Conservation (phyloP, 2,113 vertebrate genomes). For the Callocephalon fimbriatum region DNA sequence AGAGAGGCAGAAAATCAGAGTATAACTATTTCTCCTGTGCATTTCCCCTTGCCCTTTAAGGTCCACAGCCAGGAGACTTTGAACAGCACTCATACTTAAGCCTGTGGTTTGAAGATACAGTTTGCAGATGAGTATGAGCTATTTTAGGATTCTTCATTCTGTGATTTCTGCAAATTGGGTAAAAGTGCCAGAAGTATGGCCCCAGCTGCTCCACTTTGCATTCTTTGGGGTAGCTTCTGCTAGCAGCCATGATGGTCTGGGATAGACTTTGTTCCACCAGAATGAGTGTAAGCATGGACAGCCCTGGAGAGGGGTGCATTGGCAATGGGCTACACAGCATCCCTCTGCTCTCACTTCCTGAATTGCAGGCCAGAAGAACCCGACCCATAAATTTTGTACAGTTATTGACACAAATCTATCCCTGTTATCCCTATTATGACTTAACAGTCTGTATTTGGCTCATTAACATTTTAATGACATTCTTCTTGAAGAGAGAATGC, state of each 20-base stretch:
- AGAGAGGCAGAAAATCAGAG: not conserved
- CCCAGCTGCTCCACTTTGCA: not conserved
- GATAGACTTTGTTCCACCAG: not conserved
- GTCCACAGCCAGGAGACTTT: not conserved
- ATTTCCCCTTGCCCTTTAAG: not conserved
- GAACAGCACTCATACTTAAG: not conserved
- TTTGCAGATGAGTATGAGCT: not conserved
- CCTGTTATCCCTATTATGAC: not conserved
- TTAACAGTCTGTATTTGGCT: constrained; percentile 29
- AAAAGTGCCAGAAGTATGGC: not conserved
- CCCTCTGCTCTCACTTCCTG: not conserved
- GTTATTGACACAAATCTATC: constrained; percentile 8
- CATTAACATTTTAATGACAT: constrained; percentile 26
- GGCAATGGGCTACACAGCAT: not conserved
- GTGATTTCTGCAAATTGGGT: not conserved
- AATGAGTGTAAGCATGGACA: not conserved
- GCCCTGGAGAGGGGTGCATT: not conserved
- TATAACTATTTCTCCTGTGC: not conserved
- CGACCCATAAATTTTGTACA: not conserved
- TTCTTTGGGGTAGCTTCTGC: not conserved
- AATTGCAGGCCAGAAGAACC: not conserved
- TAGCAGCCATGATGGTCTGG: not conserved
- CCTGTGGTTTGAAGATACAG: not conserved
- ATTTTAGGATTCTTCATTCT: not conserved
- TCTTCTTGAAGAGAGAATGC: constrained; percentile 19